Evolutionary conservation across 2,113 vertebrate species (phyloP).

Genomic region (Mesitornis unicolor): DNA sequence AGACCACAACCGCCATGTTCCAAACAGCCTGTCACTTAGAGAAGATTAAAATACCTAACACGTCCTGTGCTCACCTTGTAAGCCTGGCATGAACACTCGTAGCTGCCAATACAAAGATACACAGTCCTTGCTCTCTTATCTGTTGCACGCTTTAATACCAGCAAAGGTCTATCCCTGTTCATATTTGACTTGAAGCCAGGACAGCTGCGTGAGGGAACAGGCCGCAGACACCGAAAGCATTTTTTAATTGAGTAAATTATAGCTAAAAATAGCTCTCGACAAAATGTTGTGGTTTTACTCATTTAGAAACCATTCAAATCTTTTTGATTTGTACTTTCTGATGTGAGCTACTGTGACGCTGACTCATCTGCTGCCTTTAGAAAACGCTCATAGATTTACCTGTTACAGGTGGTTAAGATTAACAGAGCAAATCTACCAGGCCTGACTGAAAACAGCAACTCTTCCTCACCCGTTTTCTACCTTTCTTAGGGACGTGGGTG

Average conservation of each 20-base stretch:
- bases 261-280: too few relatives aligned
- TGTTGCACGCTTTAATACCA: background rate
- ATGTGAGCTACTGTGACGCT: background rate
- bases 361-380: background rate
- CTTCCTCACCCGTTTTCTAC: background rate
- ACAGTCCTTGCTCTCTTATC: background rate
- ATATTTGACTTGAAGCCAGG: background rate
- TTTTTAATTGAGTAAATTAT: too few relatives aligned
- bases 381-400: background rate
- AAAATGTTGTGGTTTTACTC: background rate
- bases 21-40: background rate
- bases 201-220: background rate
- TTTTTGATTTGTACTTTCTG: background rate
- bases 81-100: background rate
- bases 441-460: background rate
- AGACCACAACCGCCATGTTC: background rate
- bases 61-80: background rate
- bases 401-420: background rate
- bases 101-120: background rate
- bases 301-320: background rate
- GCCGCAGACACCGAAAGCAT: background rate
- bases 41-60: background rate
- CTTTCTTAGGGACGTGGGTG: background rate
- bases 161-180: background rate
- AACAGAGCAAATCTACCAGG: background rate